Conservation (phyloP, 2,797 vertebrate species). For the Galago senegalensis region DNA sequence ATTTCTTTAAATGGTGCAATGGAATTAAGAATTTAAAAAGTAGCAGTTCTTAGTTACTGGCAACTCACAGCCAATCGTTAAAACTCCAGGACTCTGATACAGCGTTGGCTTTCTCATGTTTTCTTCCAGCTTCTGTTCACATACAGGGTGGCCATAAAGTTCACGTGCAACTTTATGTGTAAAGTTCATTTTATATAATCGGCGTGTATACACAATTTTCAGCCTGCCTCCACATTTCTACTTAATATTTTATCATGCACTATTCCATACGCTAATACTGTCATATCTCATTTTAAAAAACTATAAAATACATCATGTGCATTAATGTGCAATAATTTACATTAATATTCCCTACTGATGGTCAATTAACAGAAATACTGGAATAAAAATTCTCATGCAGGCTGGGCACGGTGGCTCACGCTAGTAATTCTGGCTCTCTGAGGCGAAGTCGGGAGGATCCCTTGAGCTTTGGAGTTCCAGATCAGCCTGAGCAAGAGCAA, state of each 20-base stretch:
- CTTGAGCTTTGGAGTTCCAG: too few species aligned
- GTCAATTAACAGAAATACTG: neutral
- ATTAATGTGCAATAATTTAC: neutral
- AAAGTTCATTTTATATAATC: too few species aligned
- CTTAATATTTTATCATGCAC: neutral
- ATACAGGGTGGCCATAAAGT: too few species aligned
- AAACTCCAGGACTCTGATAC: neutral
- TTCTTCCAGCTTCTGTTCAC: neutral
- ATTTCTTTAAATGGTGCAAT: neutral
- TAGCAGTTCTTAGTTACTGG: neutral
- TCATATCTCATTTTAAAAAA: neutral
- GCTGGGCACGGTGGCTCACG: too few species aligned
- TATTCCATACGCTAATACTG: neutral
- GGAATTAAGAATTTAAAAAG: neutral
- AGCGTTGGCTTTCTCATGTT: neutral
- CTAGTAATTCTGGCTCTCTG: too few species aligned
- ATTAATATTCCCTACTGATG: neutral
- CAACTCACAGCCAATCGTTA: neutral
- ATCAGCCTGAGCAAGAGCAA: too few species aligned
- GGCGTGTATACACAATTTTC: neutral
- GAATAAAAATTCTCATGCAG: constrained; percentile 12
- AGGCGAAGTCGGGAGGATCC: too few species aligned
- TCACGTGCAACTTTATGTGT: too few species aligned
- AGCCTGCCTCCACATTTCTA: neutral
- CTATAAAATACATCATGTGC: neutral